Base-by-base conservation (phyloP, 2,888 invertebrate species). In the Aphrophora alni region DNA sequence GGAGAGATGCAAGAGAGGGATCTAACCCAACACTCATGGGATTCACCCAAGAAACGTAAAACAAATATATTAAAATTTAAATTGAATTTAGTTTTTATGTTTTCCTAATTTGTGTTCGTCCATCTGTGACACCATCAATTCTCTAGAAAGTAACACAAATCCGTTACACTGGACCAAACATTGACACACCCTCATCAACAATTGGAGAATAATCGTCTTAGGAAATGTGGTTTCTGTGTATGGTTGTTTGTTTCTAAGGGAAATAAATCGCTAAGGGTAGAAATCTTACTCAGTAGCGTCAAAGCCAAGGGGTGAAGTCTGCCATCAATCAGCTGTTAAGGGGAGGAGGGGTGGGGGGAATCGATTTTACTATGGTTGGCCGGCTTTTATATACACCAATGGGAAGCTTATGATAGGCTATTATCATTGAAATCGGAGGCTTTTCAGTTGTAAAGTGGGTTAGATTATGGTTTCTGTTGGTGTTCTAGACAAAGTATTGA, bases 171-270 rank as follows among this genome's bases (percentile, higher is more conserved):
- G 21, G 59, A 59, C 5, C 33, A 3, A 33, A 33, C 59, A 59
- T 44, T 44, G 59, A 59, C 59, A 21, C 33, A 59, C n/a, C 59
- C 59, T 21, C 21, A 14, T 14, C 5, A 59, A 59, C 59, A 59
- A 14, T 59, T 44, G 12, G 59, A 59, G 59, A 59, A 3, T 59
- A 59, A 59, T 59, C 59, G 59, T 12, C 59, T 59, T 21, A 1
- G 59, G 59, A 59, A 59, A 59, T 59, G 59, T 59, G 59, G 21
- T 59, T 59, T 59, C 59, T 59, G 59, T 59, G 59, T 59, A 59
- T 59, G 10, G 59, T 59, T 59, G 59, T 59, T 59, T 59, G 59
- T 59, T 59, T 59, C 59, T 59, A 59, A 59, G 21, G 59, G 59
- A 59, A 59, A 59, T 59, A 59, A 59, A 59, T 59, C 59, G 59